phyloP scores from a whole-genome alignment of 2,888 invertebrate species.

The Cerceris rybyensis region DNA sequence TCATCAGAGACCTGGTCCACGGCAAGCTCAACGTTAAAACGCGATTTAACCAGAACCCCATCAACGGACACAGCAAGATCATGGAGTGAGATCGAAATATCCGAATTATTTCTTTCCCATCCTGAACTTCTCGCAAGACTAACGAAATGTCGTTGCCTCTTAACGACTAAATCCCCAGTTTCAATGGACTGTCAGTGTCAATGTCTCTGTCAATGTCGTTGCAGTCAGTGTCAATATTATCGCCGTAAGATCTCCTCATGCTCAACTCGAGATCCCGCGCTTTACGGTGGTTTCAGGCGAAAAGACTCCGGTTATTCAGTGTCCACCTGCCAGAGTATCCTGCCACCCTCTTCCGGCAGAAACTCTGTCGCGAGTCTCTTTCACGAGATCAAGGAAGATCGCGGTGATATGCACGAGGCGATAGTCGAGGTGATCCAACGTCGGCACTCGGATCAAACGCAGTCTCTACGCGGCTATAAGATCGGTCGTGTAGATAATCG shows the following conservation, averaged over 20 bases:
- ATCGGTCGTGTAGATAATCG: slow-evolving; percentile 56
- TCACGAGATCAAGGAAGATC: slow-evolving; percentile 46
- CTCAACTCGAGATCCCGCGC: slow-evolving; percentile 45
- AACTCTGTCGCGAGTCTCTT: slow-evolving; percentile 66
- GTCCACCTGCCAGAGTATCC: slow-evolving; percentile 75
- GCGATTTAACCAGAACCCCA: slow-evolving; percentile 54
- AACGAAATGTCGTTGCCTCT: slow-evolving; percentile 54
- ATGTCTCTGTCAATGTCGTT: slow-evolving; percentile 55
- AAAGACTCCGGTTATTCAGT: slow-evolving; percentile 72
- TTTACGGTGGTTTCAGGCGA: slow-evolving; percentile 49
- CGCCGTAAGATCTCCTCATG: slow-evolving; percentile 61
- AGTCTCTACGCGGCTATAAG: slow-evolving; percentile 48
- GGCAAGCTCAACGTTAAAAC: slow-evolving; percentile 55
- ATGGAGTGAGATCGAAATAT: slow-evolving; percentile 66
- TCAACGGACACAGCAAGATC: slow-evolving; percentile 65
- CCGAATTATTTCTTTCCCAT: slow-evolving; percentile 66
- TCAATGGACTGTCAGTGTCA: slow-evolving; percentile 49
- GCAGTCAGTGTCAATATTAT: slow-evolving; percentile 58
- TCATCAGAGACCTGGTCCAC: slow-evolving; percentile 61
- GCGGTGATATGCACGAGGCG: slow-evolving; percentile 25
- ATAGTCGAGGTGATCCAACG: slow-evolving; percentile 44
- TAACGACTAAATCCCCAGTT: slow-evolving; percentile 40
- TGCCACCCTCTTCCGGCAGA: slow-evolving; percentile 67
- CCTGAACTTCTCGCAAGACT: slow-evolving; percentile 56
- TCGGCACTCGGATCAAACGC: slow-evolving; percentile 72